Percentiles rank a stretch among this genome's conserved stretches.
Evolutionary conservation across 2,797 vertebrate genomes (phyloP).

Genomic region (Borostomias antarcticus): DNA sequence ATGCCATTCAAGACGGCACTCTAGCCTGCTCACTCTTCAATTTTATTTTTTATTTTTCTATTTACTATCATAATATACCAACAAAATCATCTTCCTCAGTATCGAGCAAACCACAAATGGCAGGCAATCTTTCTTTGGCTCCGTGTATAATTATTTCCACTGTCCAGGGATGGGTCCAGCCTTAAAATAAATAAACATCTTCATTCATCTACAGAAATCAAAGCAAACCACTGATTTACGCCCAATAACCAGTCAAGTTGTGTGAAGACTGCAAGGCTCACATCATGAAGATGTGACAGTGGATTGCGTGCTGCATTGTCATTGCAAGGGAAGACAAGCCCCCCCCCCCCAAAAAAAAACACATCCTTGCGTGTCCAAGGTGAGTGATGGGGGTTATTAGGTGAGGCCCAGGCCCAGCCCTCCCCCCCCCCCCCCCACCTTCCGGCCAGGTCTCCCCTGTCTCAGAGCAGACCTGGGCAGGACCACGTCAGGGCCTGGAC

Average conservation of each 20-base stretch:
- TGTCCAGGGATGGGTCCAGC: neutral
- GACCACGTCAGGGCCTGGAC: slow-evolving; percentile 82
- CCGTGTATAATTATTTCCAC: neutral
- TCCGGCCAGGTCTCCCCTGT: slow-evolving; percentile 60
- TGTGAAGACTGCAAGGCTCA: no score
- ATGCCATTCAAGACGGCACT: no score
- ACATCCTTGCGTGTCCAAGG: slow-evolving; percentile 39
- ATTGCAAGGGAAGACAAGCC: no score
- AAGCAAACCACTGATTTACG: neutral
- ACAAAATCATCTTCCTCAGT: neutral
- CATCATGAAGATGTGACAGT: no score
- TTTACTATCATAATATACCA: neutral
- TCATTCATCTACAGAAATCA: no score
- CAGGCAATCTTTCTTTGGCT: neutral
- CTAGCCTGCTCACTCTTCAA: no score
- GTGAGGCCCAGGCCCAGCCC: slow-evolving; percentile 59
- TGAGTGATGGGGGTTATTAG: slow-evolving; percentile 44
- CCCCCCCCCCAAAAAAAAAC: no score
- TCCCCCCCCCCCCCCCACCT: slow-evolving; percentile 6
- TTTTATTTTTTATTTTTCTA: no score
- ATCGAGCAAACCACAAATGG: neutral
- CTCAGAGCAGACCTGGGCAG: slow-evolving; percentile 80
- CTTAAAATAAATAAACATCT: no score
- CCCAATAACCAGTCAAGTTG: neutral
- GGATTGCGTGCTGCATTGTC: no score